A percentile compares a stretch with the other conserved stretches of the same genome.
Evolutionary conservation across 2,888 invertebrate species (phyloP).

Genomic region (Melieria picta): DNA sequence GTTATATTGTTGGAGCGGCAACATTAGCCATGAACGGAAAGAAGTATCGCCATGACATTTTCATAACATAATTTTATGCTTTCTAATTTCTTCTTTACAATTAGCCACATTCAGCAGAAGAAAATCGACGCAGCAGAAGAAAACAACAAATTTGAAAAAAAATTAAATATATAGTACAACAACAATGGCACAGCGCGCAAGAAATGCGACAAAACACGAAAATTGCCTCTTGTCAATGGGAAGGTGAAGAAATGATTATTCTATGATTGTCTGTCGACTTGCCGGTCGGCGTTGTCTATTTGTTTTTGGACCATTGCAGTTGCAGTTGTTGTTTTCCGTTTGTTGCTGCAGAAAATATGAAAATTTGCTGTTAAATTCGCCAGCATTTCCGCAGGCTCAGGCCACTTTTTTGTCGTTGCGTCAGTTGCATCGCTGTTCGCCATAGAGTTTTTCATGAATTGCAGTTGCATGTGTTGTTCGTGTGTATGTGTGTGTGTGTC

Average conservation of each 20-base stretch:
- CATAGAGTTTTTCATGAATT: no score
- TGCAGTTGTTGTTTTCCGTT: not conserved
- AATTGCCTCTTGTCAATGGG: not conserved
- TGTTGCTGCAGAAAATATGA: not conserved
- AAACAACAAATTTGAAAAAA: not conserved
- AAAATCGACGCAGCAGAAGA: no score
- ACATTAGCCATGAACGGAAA: no score
- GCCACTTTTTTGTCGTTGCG: no score
- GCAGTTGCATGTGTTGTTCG: not conserved
- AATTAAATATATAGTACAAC: not conserved
- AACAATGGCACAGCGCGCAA: not conserved
- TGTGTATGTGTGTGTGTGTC: not conserved
- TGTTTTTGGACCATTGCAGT: no score
- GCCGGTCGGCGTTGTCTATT: not conserved
- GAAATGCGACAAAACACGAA: slow-evolving; percentile 5
- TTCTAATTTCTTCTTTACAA: slow-evolving; percentile 33
- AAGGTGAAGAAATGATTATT: no score
- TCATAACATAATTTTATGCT: slow-evolving; percentile 34
- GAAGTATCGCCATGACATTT: no score
- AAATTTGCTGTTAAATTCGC: not conserved
- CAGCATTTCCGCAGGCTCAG: no score
- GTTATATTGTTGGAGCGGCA: no score
- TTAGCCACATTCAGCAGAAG: not conserved
- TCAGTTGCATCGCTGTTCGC: no score
- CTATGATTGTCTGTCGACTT: no score